Evolutionary conservation across 2,888 invertebrate genomes (phyloP), one percentile per base, ranked within the genome.

Genomic region (Tinea semifulvella): DNA sequence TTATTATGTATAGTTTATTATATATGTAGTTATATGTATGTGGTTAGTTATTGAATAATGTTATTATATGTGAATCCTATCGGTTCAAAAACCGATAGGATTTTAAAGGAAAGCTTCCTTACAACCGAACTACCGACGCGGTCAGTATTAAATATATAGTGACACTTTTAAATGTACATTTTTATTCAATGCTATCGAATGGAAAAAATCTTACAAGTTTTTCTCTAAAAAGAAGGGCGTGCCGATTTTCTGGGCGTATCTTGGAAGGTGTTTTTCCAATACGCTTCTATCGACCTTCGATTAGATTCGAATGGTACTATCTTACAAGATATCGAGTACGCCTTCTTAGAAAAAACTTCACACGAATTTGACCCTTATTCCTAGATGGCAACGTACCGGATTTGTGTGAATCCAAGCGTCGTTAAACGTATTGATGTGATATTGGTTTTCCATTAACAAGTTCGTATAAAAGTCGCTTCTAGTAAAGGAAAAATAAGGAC

Each of bases 361-460:
- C 25, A 38, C 47, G 19, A 75, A 57, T 61, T 44, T 63, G 51
- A 50, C 63, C 73, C 63, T 60, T 77, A 73, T 55, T 48, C 14
- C 48, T n/a, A 26, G 19, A 1, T 3, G 17, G 14, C 5, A 14
- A 26, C 26, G 13, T 8, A 14, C 36, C 18, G 6, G 10, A 14
- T 18, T 36, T 14, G 17, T 36, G 50, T 55, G 52, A 53, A 55
- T 56, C 43, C 49, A 50, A 49, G 50, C 47, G 50, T 58, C 59
- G 71, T 74, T 64, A 74, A 79, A 79, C 70, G 70, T 80, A 80
- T 80, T 80, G 79, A 80, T 77, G 80, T 65, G 68, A 60, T 80
- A 80, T 80, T 72, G 80, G 80, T 80, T 80, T 79, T 80, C 80
- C 80, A 80, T 80, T 80, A 77, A 55, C 40, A 27, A 42, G 11